Base-by-base conservation (phyloP, 2,888 invertebrate genomes). In the Papilio demoleus region DNA sequence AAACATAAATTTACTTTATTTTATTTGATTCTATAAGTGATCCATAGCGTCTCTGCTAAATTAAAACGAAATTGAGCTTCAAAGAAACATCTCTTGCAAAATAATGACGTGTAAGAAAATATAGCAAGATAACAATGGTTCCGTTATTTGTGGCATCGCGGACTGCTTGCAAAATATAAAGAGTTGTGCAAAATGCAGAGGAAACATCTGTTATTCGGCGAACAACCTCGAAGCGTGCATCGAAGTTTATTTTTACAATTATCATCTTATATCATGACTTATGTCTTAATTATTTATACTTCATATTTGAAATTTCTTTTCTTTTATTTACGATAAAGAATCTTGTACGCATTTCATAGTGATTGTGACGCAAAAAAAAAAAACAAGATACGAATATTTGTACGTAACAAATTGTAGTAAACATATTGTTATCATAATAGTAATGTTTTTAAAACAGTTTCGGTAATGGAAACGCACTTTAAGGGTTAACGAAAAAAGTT, bases 201-300 rank as follows among this genome's bases (percentile, higher is more conserved):
- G 79, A 81, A 84, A 82, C 81, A 83, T 83, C 76, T 82, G 83
- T 78, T 82, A 79, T 77, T 78, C 74, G 73, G 70, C 73, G 72
- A 71, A 65, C 72, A 77, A 75, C 77, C 74, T 68, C 73, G 70
- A 70, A 71, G 66, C 68, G 58, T 68, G 72, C 64, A 76, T 75
- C 67, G 74, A 71, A 73, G 74, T 73, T 70, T 68, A 75, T 74
- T 73, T 74, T 75, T 63, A 71, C 71, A 68, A 65, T 66, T 67
- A 61, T 27, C 61, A 27, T 61, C 50, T 67, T 27, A 63, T 50
- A 45, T 42, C 64, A 45, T 64, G 56, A 64, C 31, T 60, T 40
- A 67, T 58, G 36, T 61, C 31, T 9, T 56, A 9, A 56, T 56
- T 17, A 31, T 31, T 31, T 56, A 24, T 31, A 31, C 31, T 56